phyloP scores from a whole-genome alignment of 2,113 vertebrate species.

The Electrona antarctica region DNA sequence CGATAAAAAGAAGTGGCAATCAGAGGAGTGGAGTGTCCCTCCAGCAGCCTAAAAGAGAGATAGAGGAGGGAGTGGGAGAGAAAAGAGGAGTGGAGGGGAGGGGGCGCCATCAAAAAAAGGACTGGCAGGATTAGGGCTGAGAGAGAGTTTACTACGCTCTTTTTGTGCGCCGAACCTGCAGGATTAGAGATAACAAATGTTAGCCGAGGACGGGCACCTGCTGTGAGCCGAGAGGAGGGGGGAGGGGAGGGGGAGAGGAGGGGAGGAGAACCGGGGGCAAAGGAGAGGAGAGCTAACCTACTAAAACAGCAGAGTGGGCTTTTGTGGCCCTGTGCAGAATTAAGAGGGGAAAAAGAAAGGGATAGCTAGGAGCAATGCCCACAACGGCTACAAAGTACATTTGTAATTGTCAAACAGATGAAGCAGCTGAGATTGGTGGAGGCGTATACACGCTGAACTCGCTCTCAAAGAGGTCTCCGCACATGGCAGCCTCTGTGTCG shows the following conservation, averaged over 20 bases:
- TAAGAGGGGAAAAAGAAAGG: slow-evolving; percentile 39
- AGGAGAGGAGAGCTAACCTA: slow-evolving; percentile 36
- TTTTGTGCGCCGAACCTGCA: slow-evolving; percentile 79
- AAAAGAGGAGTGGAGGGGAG: slow-evolving; percentile 53
- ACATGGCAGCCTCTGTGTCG: slow-evolving; percentile 26
- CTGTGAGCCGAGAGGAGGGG: slow-evolving; percentile 65
- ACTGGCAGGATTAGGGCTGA: slow-evolving; percentile 77
- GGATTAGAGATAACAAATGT: slow-evolving; percentile 84
- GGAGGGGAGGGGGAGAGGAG: slow-evolving; percentile 31
- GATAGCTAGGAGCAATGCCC: slow-evolving; percentile 36
- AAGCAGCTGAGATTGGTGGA: slow-evolving; percentile 56
- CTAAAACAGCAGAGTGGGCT: slow-evolving; percentile 73
- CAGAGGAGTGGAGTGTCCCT: slow-evolving; percentile 69
- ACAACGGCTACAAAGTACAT: slow-evolving; percentile 62
- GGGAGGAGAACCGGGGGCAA: neutral
- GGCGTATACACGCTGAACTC: slow-evolving; percentile 56
- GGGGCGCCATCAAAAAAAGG: slow-evolving; percentile 72
- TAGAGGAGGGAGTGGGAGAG: slow-evolving; percentile 64
- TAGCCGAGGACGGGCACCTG: slow-evolving; percentile 75
- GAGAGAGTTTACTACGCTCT: slow-evolving; percentile 79
- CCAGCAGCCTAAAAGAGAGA: slow-evolving; percentile 67
- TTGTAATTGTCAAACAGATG: slow-evolving; percentile 71
- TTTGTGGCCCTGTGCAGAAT: slow-evolving; percentile 66
- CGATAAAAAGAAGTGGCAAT: slow-evolving; percentile 75
- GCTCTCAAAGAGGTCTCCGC: slow-evolving; percentile 42